phyloP scores from a whole-genome alignment of 2,797 vertebrate species.

The Poeciliopsis turneri region DNA sequence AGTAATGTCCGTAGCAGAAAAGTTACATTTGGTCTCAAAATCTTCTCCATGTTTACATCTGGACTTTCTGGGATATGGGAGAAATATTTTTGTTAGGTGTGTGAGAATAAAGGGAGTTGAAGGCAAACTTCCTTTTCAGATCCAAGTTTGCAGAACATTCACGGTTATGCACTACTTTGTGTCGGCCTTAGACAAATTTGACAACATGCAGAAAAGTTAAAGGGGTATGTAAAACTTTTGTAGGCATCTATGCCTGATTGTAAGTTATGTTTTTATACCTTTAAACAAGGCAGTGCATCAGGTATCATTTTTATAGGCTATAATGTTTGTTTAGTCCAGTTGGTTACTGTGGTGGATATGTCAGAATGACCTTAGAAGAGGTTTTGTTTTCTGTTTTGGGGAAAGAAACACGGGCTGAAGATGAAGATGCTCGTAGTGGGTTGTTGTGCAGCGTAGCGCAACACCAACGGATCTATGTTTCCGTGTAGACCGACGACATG shows the following conservation, averaged over 20 bases:
- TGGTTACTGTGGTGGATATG: not conserved
- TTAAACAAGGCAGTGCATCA: not conserved
- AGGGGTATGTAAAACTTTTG: not conserved
- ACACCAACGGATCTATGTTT: slow-evolving; percentile 82
- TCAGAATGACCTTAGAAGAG: slow-evolving; percentile 6
- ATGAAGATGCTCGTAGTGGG: slow-evolving; percentile 14
- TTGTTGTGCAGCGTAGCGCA: slow-evolving; percentile 17
- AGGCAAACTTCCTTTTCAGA: not conserved
- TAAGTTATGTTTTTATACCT: not conserved
- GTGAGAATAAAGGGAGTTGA: not conserved
- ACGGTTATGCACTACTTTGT: not conserved
- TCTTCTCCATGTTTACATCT: not conserved
- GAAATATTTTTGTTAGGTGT: not conserved
- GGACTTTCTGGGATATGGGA: not conserved
- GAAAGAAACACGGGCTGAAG: not conserved
- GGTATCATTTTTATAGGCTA: not conserved
- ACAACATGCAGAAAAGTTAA: not conserved
- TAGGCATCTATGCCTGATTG: not conserved
- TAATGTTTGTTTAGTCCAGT: not conserved
- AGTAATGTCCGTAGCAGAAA: not conserved
- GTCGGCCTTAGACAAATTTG: not conserved
- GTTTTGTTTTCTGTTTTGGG: slow-evolving; percentile 12
- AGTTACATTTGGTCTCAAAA: not conserved
- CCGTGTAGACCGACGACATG: slow-evolving; percentile 94
- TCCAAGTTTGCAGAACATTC: not conserved